These are phyloP conservation scores for Galerucella calmariensis DNA, from an alignment of 2,888 invertebrate genomes.

Conservation along the genomic window DNA sequence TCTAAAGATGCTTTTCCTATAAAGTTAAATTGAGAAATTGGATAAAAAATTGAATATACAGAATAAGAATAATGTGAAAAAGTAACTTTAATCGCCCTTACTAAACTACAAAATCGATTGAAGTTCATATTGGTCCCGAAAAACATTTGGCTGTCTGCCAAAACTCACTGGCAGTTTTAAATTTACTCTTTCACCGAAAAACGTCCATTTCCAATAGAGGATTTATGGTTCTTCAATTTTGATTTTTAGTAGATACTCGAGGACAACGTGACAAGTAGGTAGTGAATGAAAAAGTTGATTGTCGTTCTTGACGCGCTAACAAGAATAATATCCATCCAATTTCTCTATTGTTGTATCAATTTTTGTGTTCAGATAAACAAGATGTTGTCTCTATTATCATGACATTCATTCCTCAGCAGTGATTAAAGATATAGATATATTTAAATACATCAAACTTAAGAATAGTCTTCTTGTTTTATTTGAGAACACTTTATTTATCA, in stretches of 20 bases:
- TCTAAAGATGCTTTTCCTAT: too few species aligned
- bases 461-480: too few species aligned
- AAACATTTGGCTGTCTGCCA: conserved; percentile 53
- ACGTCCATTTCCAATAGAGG: conserved; percentile 25
- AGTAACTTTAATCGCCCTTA: conserved; percentile 27
- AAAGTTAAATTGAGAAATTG: too few species aligned
- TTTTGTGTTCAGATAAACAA: too few species aligned
- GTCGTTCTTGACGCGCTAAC: neutral
- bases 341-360: too few species aligned
- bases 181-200: conserved; percentile 36
- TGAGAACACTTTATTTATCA: too few species aligned
- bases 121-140: conserved; percentile 51
- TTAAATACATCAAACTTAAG: too few species aligned
- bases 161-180: conserved; percentile 49
- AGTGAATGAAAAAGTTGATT: neutral
- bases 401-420: too few species aligned
- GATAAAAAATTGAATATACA: neutral
- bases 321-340: too few species aligned
- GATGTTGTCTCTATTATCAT: too few species aligned
- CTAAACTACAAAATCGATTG: conserved; percentile 49
- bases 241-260: conserved; percentile 26
- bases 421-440: too few species aligned
- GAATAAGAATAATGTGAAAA: neutral
- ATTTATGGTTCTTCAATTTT: conserved; percentile 29
- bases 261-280: conserved; percentile 19